Conservation (phyloP, 1,140 invertebrate species). For the Thereuonema tuberculata region DNA sequence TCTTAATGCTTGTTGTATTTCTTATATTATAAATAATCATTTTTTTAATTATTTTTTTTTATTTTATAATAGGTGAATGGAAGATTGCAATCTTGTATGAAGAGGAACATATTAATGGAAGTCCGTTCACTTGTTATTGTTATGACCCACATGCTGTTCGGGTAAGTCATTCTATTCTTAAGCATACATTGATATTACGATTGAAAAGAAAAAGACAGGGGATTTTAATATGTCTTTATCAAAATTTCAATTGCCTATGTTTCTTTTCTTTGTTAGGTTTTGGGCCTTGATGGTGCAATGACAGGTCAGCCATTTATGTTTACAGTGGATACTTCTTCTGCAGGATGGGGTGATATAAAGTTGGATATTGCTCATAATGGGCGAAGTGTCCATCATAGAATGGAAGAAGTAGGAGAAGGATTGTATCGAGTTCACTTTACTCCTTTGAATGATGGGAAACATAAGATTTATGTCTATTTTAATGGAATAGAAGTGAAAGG, state of each 20-base stretch:
- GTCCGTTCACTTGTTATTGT: slow-evolving; percentile 92
- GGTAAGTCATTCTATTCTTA: slow-evolving; percentile 34
- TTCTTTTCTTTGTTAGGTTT: slow-evolving; percentile 31
- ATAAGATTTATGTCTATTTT: slow-evolving; percentile 85
- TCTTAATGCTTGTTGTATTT: too few species aligned
- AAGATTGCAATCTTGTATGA: slow-evolving; percentile 90
- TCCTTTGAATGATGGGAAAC: slow-evolving; percentile 76
- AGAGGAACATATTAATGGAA: slow-evolving; percentile 86
- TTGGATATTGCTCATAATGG: slow-evolving; percentile 65
- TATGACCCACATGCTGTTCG: slow-evolving; percentile 86
- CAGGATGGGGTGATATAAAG: slow-evolving; percentile 72
- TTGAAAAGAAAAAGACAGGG: too few species aligned
- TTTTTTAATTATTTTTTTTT: not conserved
- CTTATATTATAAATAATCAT: too few species aligned
- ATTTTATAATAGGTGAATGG: slow-evolving; percentile 52
- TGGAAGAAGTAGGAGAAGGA: slow-evolving; percentile 65
- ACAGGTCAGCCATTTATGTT: slow-evolving; percentile 64
- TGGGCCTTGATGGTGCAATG: slow-evolving; percentile 56
- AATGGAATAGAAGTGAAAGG: slow-evolving; percentile 93
- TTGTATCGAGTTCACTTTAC: slow-evolving; percentile 78
- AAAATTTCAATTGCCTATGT: not conserved
- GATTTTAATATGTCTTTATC: too few species aligned
- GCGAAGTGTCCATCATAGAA: slow-evolving; percentile 56
- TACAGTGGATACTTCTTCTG: slow-evolving; percentile 61
- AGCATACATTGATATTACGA: slow-evolving; percentile 2